Percentiles rank a stretch among this genome's conserved stretches.
Conservation (phyloP, 2,113 vertebrate species). For the Eulemur rufifrons region DNA sequence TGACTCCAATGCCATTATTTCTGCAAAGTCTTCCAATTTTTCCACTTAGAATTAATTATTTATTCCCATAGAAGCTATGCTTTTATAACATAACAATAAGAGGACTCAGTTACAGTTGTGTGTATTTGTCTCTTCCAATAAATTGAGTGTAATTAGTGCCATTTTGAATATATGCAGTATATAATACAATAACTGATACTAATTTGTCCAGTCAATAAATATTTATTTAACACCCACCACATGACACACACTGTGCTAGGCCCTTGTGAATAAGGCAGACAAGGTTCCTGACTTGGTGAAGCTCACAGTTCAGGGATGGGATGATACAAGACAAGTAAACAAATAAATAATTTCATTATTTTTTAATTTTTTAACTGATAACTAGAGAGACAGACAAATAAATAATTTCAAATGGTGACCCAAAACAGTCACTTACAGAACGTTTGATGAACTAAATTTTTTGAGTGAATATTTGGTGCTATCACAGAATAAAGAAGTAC, state of each 20-base stretch:
- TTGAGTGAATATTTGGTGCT: conserved; percentile 5
- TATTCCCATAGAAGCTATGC: not conserved
- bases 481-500: not conserved
- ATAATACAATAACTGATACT: not conserved
- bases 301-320: not conserved
- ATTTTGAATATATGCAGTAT: not conserved
- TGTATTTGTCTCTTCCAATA: not conserved
- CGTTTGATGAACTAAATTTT: not conserved
- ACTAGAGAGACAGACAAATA: too few species aligned
- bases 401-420: not conserved
- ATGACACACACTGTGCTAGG: not conserved
- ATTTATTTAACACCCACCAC: not conserved
- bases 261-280: not conserved
- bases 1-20: not conserved
- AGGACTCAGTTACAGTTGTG: not conserved
- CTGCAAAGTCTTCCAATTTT: conserved; percentile 5
- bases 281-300: not conserved
- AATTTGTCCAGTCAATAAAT: not conserved
- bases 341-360: not conserved
- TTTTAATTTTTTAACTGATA: too few species aligned
- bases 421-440: not conserved
- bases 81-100: not conserved
- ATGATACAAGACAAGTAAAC: not conserved
- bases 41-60: not conserved
- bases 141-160: not conserved